A percentile compares a stretch with the other conserved stretches of the same genome.
phyloP scores from a whole-genome alignment of 2,797 vertebrate genomes.

The Anguilla marmorata region DNA sequence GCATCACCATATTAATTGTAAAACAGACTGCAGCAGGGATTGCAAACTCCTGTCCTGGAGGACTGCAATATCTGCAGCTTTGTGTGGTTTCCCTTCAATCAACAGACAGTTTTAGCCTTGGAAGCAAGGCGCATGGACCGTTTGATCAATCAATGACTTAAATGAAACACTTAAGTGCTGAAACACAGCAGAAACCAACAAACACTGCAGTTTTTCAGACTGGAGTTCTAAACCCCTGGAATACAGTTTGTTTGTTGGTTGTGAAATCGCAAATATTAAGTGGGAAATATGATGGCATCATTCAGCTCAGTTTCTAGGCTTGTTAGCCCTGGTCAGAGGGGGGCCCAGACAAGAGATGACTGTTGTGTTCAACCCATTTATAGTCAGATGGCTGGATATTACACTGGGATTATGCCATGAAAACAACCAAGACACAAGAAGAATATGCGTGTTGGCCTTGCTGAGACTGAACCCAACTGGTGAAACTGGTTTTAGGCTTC shows the following conservation, averaged over 20 bases:
- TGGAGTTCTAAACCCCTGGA: neutral
- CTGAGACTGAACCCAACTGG: neutral
- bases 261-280: neutral
- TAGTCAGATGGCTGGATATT: neutral
- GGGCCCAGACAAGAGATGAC: neutral
- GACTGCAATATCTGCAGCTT: neutral
- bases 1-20: neutral
- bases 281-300: neutral
- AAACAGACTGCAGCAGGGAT: neutral
- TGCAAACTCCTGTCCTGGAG: neutral
- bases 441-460: neutral
- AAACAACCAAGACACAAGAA: neutral
- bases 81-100: neutral
- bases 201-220: neutral
- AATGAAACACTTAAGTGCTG: neutral
- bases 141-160: neutral
- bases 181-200: neutral
- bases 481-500: slow-evolving; percentile 10
- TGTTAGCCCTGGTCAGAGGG: neutral
- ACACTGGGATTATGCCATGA: neutral
- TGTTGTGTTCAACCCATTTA: neutral
- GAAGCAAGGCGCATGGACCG: neutral
- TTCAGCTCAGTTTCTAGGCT: neutral
- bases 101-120: neutral
- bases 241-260: neutral